A percentile compares a stretch with the other conserved stretches of the same genome.
These are phyloP conservation scores for Luscinia luscinia DNA, from an alignment of 2,797 vertebrate genomes.

Conservation along the genomic window DNA sequence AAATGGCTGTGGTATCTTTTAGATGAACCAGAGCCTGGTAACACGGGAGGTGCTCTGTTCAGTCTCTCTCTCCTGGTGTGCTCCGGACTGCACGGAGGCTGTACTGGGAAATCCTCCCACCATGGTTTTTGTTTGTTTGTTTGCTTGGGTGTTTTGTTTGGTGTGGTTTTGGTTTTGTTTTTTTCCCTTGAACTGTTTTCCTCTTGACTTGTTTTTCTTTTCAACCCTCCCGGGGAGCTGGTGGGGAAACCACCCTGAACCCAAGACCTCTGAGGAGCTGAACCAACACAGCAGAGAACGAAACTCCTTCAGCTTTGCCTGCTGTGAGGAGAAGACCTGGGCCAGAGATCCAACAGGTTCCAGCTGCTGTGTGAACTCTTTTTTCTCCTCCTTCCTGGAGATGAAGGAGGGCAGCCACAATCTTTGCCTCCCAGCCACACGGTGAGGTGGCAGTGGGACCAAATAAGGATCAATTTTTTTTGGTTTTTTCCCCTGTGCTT, in stretches of 20 bases:
- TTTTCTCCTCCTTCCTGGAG: not conserved
- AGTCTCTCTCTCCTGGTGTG: not conserved
- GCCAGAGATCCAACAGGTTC: not conserved
- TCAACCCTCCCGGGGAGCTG: fast-evolving
- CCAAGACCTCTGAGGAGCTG: not conserved
- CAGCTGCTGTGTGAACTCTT: not conserved
- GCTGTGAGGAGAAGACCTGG: not conserved
- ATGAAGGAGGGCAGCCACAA: fast-evolving
- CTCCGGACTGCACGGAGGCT: not conserved
- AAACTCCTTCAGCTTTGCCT: not conserved
- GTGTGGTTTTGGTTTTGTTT: no score
- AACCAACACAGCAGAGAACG: not conserved
- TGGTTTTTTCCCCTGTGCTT: not conserved
- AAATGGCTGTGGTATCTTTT: not conserved
- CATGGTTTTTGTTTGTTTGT: not conserved
- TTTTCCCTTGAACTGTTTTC: not conserved
- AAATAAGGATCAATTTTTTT: not conserved
- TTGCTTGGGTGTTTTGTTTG: not conserved
- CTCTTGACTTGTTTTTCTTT: not conserved
- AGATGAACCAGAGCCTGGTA: not conserved
- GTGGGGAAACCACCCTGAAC: fast-evolving
- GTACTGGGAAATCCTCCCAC: not conserved
- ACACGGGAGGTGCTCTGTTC: fast-evolving
- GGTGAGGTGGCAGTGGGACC: not conserved
- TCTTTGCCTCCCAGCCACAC: fast-evolving